Conservation (phyloP, 2,888 invertebrate genomes). For the Sepiola atlantica region DNA sequence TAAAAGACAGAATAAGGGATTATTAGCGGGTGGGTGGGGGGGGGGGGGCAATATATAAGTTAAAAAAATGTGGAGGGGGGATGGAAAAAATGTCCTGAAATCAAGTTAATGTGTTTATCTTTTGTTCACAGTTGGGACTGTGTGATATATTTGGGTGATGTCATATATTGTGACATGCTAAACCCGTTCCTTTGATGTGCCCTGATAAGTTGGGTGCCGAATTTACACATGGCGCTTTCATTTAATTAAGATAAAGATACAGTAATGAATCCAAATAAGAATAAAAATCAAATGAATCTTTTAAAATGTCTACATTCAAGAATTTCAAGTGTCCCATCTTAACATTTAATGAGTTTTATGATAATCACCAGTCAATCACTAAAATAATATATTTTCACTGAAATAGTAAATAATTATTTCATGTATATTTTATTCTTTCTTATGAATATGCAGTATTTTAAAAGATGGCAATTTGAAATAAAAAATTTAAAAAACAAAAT, state of each 20-base stretch:
- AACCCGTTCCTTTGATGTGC: too few relatives aligned
- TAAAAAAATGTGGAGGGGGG: too few relatives aligned
- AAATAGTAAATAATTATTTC: neutral
- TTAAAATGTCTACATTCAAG: constrained; percentile 10
- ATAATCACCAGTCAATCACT: constrained; percentile 18
- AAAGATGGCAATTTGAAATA: neutral
- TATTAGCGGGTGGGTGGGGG: too few relatives aligned
- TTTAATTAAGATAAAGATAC: neutral
- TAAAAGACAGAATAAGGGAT: too few relatives aligned
- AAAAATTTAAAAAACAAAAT: neutral
- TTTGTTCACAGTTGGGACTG: too few relatives aligned
- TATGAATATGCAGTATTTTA: neutral
- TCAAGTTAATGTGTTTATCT: too few relatives aligned
- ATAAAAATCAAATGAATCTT: neutral
- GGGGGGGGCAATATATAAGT: too few relatives aligned
- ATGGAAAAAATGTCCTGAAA: too few relatives aligned
- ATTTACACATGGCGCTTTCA: neutral
- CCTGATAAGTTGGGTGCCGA: too few relatives aligned
- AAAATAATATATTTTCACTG: constrained; percentile 11
- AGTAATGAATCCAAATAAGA: neutral
- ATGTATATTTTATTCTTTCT: neutral
- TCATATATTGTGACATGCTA: too few relatives aligned
- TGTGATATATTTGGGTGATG: too few relatives aligned
- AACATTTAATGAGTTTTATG: neutral
- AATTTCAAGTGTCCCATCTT: neutral